These are phyloP conservation scores for Eulimnadia texana DNA, from an alignment of 1,140 invertebrate genomes.

Conservation along the genomic window DNA sequence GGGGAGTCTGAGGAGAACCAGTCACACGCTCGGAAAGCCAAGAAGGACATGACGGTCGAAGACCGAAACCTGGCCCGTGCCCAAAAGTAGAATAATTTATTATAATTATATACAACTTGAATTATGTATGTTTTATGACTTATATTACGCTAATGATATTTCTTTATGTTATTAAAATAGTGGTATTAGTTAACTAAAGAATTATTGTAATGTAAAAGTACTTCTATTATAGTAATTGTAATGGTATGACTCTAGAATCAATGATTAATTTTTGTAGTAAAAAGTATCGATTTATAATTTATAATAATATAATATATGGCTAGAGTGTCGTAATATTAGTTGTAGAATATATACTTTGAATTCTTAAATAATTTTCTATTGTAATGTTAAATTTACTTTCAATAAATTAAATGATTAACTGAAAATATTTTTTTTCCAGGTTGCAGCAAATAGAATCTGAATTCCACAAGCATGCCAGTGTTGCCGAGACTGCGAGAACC, in stretches of 20 bases:
- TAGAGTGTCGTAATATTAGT: too few species aligned
- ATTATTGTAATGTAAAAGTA: not conserved
- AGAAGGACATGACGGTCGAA: slow-evolving; percentile 79
- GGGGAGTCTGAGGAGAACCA: slow-evolving; percentile 34
- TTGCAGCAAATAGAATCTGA: slow-evolving; percentile 82
- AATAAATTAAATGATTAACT: too few species aligned
- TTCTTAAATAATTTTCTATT: not conserved
- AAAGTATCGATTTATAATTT: too few species aligned
- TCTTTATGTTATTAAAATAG: not conserved
- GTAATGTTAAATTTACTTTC: slow-evolving; percentile 15
- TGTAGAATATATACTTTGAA: too few species aligned
- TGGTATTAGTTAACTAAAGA: not conserved
- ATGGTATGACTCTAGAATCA: too few species aligned
- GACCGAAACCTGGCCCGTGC: slow-evolving; percentile 74
- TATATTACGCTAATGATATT: too few species aligned
- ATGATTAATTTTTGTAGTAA: too few species aligned
- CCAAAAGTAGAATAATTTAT: slow-evolving; percentile 37
- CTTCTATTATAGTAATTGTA: too few species aligned
- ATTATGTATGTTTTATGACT: too few species aligned
- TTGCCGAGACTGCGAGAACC: slow-evolving; percentile 45
- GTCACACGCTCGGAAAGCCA: slow-evolving; percentile 43
- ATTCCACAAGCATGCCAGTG: slow-evolving; percentile 77
- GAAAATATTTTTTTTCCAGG: too few species aligned
- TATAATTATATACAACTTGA: not conserved
- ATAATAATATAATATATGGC: too few species aligned